Evolutionary conservation across 2,888 invertebrate genomes (phyloP).

Genomic region (Sepiola atlantica): DNA sequence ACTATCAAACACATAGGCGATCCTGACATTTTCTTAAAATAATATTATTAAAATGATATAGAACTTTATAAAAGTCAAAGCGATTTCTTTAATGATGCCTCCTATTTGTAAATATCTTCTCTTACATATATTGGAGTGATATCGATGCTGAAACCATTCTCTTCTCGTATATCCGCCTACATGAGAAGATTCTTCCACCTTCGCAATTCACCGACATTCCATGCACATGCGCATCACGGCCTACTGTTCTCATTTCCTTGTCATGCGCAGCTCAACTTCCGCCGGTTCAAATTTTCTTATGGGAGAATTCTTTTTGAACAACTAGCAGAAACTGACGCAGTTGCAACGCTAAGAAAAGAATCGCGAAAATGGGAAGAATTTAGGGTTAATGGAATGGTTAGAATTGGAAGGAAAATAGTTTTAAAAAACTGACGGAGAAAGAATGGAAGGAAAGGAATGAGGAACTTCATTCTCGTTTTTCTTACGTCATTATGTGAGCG

Average conservation of each 20-base stretch:
- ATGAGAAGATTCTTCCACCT: not conserved
- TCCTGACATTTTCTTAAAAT: too few species aligned
- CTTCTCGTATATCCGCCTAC: not conserved
- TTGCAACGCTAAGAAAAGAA: not conserved
- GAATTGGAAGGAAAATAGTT: not conserved
- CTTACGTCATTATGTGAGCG: too few species aligned
- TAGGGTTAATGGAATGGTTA: not conserved
- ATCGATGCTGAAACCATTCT: not conserved
- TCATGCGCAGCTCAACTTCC: not conserved
- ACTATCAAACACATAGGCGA: too few species aligned
- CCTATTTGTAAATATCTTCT: not conserved
- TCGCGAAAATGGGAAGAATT: not conserved
- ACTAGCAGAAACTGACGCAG: not conserved
- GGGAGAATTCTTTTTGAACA: not conserved
- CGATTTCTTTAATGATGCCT: not conserved
- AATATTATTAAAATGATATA: too few species aligned
- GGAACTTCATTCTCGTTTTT: too few species aligned
- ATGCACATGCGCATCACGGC: not conserved
- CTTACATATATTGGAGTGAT: not conserved
- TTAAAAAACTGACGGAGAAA: not conserved
- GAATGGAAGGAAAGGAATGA: not conserved
- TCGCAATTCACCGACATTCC: not conserved
- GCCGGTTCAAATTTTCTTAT: not conserved
- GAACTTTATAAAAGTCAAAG: too few species aligned
- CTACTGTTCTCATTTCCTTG: conserved; percentile 23